phyloP scores from a whole-genome alignment of 2,797 vertebrate genomes.

The Dermochelys coriacea region DNA sequence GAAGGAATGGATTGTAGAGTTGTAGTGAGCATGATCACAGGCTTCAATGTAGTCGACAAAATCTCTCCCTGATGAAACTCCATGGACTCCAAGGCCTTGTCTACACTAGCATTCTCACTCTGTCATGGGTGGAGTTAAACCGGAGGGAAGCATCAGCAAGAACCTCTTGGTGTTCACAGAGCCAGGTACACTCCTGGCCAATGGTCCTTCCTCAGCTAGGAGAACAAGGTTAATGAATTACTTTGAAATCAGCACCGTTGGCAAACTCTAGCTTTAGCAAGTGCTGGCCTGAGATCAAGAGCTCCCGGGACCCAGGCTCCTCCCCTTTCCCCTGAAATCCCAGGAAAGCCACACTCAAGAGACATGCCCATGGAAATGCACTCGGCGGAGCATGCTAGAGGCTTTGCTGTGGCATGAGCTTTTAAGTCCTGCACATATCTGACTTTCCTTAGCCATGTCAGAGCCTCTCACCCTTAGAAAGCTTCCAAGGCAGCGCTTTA shows the following conservation, averaged over 20 bases:
- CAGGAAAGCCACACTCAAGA: constrained; percentile 64
- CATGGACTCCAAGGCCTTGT: background rate
- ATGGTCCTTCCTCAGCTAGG: background rate
- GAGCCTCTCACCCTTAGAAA: background rate
- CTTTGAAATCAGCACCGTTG: background rate
- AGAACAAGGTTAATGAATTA: background rate
- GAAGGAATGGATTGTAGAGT: background rate
- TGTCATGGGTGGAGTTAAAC: background rate
- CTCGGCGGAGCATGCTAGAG: background rate
- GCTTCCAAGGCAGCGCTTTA: background rate
- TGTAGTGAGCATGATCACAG: background rate
- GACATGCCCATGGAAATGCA: constrained; percentile 54
- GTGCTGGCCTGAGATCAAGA: constrained; percentile 25
- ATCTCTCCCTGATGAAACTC: background rate
- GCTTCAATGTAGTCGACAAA: background rate
- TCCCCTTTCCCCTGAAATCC: constrained; percentile 61
- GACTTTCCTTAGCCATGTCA: background rate
- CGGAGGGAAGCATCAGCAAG: background rate
- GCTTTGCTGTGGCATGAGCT: background rate
- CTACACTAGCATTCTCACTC: background rate
- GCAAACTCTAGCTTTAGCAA: constrained; percentile 49
- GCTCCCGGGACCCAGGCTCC: constrained; percentile 18
- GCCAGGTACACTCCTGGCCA: background rate
- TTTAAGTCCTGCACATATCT: background rate
- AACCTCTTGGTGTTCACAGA: background rate